Evolutionary conservation across 2,113 vertebrate species (phyloP), one percentile per base, ranked within the genome.

Genomic region (Bos indicus): DNA sequence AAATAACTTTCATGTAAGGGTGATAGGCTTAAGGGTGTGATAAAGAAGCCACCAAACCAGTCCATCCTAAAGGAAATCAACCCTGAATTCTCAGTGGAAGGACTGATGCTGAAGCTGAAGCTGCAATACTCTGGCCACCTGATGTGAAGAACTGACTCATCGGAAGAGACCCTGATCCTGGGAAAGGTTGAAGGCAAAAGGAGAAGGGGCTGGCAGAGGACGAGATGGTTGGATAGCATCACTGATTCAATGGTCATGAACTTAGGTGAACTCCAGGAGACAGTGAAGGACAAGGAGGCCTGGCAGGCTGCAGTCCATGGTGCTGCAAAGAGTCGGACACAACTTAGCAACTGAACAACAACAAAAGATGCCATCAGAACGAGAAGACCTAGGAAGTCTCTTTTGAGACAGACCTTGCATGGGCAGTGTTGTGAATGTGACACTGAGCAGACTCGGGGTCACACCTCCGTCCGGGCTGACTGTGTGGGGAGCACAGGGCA

Each of bases 341-440:
- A 74, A 2, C 67, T 74, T 40, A 74, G 36, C 21, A 6, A 23
- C 67, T 40, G n/a, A 74, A 23, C 19, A 40, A 5, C n/a, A 40
- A 40, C 36, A 40, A 40, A 6, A 51, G 71, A 54, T 60, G 8
- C 30, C 21, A 8, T 46, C 21, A 62, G 6, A 51, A 4, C 23
- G 28, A 77, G 26, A 64, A 57, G 21, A 51, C 12, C 23, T 25
- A 43, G 11, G 33, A 43, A 81, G 21, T 40, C 14, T 81, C 23
- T 84, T 91, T 57, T 43, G 48, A 56, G 28, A 77, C 54, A 48
- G 11, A 25, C 54, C 16, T 85, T 57, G 77, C 11, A 14, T 14
- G 51, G 30, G 1, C 25, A 4, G 11, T 2, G 3, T 2, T n/a
- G 1, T 52, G 19, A 74, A 2, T 15, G 67, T 43, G 23, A 23